Evolutionary conservation across 2,797 vertebrate species (phyloP), one percentile per base, ranked within the genome.

Genomic region (Notolepis coatsorum): DNA sequence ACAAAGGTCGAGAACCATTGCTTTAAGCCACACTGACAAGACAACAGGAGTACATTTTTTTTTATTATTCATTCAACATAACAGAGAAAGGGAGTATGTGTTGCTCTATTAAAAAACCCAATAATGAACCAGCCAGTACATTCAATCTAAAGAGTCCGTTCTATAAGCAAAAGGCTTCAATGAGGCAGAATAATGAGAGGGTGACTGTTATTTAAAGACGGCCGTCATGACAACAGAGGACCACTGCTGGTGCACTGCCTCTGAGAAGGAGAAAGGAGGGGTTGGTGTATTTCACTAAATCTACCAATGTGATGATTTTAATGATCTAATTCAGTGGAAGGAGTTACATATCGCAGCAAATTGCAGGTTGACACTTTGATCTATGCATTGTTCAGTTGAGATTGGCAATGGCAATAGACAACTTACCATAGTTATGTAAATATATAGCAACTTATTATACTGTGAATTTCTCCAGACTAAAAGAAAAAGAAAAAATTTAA

Each of bases 161-260:
- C 70, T 65, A 49, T 79, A 84, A 76, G 75, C 52, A 55, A 77
- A 75, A 64, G 52, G 52, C 65, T 71, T 57, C 28, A 13, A 50
- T 53, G 58, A 85, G 75, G 71, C 74, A 77, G 79, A 86, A 86
- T 86, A 85, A 88, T 80, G 68, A 84, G 64, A 73, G 57, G 18
- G 24, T 68, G 76, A 58, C 75, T 81, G 81, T 87, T 88, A 88
- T 89, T 90, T 88, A 80, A 84, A 88, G 83, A 82, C 81, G 75
- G 89, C 77, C 78, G 58, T 79, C 87, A 90, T 89, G 89, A 88
- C 89, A 88, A 90, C 89, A 79, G 81, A 76, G 61, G 75, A 80
- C 81, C 71, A 67, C 71, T 75, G 77, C 77, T 74, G 68, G 55
- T 57, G 9, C 38, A 18, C 48, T n/a, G 31, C 8, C 17, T 47